Evolutionary conservation across 2,113 vertebrate species (phyloP).

Genomic region (Eleginops maclovinus): DNA sequence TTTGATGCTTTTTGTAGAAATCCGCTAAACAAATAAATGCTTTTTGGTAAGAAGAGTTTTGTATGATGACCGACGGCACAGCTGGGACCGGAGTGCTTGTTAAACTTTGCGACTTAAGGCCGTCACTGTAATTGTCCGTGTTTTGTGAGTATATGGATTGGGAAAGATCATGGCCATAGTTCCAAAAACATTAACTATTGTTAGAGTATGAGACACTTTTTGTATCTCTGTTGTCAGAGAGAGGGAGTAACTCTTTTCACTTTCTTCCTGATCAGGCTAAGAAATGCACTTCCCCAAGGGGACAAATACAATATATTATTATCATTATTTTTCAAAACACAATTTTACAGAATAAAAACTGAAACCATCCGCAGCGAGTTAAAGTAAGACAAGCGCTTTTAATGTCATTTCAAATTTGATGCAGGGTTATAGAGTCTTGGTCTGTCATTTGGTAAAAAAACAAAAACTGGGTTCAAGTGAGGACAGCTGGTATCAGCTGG

Average conservation of each 20-base stretch:
- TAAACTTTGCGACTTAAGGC: no score
- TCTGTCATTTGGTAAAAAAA: slow-evolving; percentile 41
- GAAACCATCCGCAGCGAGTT: slow-evolving; percentile 36
- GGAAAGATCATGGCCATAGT: neutral
- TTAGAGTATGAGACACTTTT: neutral
- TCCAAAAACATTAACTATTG: neutral
- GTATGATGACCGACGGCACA: no score
- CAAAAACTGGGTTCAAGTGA: slow-evolving; percentile 62
- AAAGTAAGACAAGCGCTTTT: slow-evolving; percentile 31
- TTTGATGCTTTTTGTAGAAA: no score
- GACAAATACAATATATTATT: neutral
- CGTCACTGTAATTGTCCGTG: no score
- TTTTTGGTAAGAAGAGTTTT: no score
- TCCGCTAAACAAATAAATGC: no score
- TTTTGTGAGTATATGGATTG: no score
- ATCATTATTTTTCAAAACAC: slow-evolving; percentile 18
- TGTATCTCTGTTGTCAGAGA: neutral
- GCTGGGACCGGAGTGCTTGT: no score
- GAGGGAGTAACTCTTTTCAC: neutral
- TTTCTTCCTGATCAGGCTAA: slow-evolving; percentile 18
- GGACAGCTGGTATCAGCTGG: slow-evolving; percentile 57
- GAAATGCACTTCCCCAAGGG: neutral
- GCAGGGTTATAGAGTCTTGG: slow-evolving; percentile 48
- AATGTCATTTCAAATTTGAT: slow-evolving; percentile 42
- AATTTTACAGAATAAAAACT: slow-evolving; percentile 43